These are phyloP conservation scores for Melanerpes formicivorus DNA, from an alignment of 2,113 vertebrate species.

Conservation along the genomic window DNA sequence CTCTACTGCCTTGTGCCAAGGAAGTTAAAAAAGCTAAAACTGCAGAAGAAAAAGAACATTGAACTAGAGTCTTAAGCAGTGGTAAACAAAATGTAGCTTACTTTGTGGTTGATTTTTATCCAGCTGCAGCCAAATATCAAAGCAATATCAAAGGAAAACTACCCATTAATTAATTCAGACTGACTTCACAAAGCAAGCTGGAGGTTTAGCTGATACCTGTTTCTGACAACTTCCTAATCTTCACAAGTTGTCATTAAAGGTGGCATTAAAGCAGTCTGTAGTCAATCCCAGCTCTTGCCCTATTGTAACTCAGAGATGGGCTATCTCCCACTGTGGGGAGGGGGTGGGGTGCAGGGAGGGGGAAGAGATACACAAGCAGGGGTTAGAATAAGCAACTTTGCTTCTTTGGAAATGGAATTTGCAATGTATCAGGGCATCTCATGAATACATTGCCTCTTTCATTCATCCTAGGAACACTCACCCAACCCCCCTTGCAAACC, in stretches of 20 bases:
- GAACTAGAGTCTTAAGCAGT: constrained; percentile 40
- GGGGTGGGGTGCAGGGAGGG: neutral
- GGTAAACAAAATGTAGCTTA: constrained; percentile 69
- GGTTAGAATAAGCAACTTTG: neutral
- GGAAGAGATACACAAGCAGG: neutral
- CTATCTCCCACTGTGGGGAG: neutral
- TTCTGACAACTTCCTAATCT: constrained; percentile 60
- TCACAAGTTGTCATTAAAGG: constrained; percentile 48
- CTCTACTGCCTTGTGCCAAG: neutral
- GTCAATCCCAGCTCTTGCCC: constrained; percentile 17
- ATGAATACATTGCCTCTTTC: neutral
- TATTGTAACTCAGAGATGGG: neutral
- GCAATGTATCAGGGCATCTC: neutral
- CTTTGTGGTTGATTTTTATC: constrained; percentile 61
- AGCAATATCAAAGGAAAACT: constrained; percentile 61
- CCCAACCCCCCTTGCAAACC: neutral
- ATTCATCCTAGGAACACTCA: neutral
- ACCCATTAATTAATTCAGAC: constrained; percentile 50
- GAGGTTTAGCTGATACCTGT: constrained; percentile 51
- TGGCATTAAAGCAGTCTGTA: constrained; percentile 46
- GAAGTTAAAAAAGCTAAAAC: constrained; percentile 25
- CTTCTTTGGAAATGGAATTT: constrained; percentile 36
- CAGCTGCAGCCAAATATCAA: constrained; percentile 60
- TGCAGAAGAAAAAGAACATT: neutral
- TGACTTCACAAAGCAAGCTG: constrained; percentile 47